Conservation (phyloP, 2,888 invertebrate genomes). For the Amphipyra berbera region DNA sequence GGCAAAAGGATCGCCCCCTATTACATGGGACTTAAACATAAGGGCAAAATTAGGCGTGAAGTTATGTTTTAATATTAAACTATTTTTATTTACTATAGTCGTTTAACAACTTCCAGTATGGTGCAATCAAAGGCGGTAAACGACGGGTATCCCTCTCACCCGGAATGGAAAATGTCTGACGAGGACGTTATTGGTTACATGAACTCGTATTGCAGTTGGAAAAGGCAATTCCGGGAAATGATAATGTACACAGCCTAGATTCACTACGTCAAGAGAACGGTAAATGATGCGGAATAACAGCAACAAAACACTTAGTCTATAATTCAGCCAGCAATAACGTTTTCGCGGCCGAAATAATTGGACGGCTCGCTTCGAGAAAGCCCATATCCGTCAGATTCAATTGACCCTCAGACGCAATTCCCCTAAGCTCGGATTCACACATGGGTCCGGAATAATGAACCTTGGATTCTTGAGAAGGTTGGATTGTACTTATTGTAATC, state of each 20-base stretch:
- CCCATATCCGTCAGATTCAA: constrained; percentile 45
- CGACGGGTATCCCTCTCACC: constrained; percentile 13
- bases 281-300: constrained; percentile 40
- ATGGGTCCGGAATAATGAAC: constrained; percentile 33
- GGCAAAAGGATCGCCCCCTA: no score
- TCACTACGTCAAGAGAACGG: constrained; percentile 46
- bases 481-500: constrained; percentile 12
- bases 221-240: constrained; percentile 52
- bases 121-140: constrained; percentile 1
- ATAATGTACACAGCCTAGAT: constrained; percentile 49
- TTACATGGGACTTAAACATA: no score
- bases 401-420: constrained; percentile 44
- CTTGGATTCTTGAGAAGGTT: constrained; percentile 6
- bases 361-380: constrained; percentile 51
- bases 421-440: constrained; percentile 25
- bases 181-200: constrained; percentile 30
- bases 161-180: constrained; percentile 36
- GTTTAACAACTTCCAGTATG: constrained; percentile 5
- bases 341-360: constrained; percentile 56
- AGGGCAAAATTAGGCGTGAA: no score
- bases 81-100: no score
- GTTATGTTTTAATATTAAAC: no score
- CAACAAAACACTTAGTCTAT: constrained; percentile 51
- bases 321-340: constrained; percentile 56
- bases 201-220: constrained; percentile 41